Base-by-base conservation (phyloP, 2,888 invertebrate species). In the Pomacea canaliculata region DNA sequence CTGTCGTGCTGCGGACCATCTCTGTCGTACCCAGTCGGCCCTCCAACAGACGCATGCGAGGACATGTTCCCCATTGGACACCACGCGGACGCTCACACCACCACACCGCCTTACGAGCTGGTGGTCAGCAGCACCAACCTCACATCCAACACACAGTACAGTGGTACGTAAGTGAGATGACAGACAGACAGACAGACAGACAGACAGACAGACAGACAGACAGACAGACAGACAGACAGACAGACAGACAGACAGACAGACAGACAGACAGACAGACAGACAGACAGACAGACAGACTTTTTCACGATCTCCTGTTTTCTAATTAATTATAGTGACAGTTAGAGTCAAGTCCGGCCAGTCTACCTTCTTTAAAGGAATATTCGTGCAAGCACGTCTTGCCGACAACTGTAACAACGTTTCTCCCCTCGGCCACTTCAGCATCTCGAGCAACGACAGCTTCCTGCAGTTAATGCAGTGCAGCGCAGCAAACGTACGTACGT, bases 311-410 rank as follows among this genome's bases (percentile, higher is more conserved):
- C 37, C 37, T 37, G 37, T 37, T 37, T 37, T 37, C 5, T 37
- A 5, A 37, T 37, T 37, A 37, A 13, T 10, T 46, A 8, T 63
- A 73, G 73, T 73, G 73, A 67, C 13, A 16, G 19, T 73, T 2
- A 23, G 9, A 5, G 73, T 63, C 1, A 73, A 63, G 51, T 10
- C 51, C 51, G 51, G 51, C 12, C 51, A 56, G 8, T 13, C 51
- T 16, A 56, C 51, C 51, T 59, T 67, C 68, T 73, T 51, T 23
- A 67, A 73, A n/a, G 73, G 73, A 16, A 27, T 73, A 67, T 73
- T 73, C 68, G 73, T 73, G n/a, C 73, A 73, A n/a, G 73, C 73
- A 2, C 56, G 73, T n/a, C 13, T 48, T 19, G 67, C 73, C 59
- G 51, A 27, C 48, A 18, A 13, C 48, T 46, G 60, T 19, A 3